A percentile compares a stretch with the other conserved stretches of the same genome.
These are phyloP conservation scores for Mormyrus proboscirostris DNA, from an alignment of 2,797 vertebrate species.

Conservation along the genomic window DNA sequence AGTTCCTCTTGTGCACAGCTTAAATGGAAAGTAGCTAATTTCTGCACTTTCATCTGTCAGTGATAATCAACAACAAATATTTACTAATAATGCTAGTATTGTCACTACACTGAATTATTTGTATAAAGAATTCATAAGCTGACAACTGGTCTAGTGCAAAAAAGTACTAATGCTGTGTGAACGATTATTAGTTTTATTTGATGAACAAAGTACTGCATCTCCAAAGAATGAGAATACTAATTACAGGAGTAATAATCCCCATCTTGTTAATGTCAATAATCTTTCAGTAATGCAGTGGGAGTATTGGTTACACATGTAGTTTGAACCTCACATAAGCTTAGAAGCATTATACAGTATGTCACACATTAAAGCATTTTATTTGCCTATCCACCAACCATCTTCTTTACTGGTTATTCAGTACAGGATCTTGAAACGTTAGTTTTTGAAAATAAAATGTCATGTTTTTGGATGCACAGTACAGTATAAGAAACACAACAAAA, in stretches of 20 bases:
- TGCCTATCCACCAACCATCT: background rate
- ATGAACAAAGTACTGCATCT: background rate
- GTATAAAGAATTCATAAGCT: background rate
- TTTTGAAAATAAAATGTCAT: background rate
- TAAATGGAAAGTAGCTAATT: constrained; percentile 33
- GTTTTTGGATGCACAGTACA: background rate
- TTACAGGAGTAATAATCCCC: background rate
- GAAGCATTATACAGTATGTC: background rate
- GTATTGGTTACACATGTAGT: background rate
- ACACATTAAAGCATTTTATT: background rate
- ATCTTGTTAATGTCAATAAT: background rate
- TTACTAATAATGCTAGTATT: background rate
- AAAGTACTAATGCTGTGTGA: background rate
- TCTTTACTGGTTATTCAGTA: background rate
- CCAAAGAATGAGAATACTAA: background rate
- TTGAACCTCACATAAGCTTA: background rate
- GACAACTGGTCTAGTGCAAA: background rate
- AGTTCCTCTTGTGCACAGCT: constrained; percentile 36
- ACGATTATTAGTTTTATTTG: background rate
- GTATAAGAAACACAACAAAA: background rate
- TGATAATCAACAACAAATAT: background rate
- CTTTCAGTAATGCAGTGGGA: background rate
- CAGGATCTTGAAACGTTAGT: background rate
- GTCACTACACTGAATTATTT: background rate
- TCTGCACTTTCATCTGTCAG: background rate